Conservation (phyloP, 1,140 invertebrate genomes). For the Homarus americanus region DNA sequence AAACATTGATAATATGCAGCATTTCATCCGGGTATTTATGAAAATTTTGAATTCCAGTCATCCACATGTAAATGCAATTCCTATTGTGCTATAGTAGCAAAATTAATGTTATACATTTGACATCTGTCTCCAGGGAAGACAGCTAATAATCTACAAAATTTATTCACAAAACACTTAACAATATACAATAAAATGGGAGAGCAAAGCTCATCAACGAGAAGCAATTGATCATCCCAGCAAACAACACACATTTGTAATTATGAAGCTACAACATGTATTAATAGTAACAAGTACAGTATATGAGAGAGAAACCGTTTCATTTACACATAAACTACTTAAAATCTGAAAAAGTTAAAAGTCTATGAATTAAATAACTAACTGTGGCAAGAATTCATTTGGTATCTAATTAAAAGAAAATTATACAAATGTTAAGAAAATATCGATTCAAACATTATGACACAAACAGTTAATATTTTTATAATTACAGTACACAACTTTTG, state of each 20-base stretch:
- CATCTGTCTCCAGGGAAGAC: background rate
- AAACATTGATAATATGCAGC: background rate
- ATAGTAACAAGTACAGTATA: background rate
- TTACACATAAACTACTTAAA: background rate
- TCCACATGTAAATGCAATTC: slow-evolving; percentile 9
- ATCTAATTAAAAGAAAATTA: background rate
- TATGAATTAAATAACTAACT: background rate
- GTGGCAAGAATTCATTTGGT: background rate
- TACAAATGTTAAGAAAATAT: no score
- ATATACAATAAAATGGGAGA: background rate
- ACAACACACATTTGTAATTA: background rate
- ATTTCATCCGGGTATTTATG: background rate
- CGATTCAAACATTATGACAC: no score
- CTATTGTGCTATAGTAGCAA: background rate
- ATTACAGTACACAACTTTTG: background rate
- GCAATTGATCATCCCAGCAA: background rate
- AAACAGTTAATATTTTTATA: background rate
- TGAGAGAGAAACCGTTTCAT: background rate
- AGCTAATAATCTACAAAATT: slow-evolving; percentile 1
- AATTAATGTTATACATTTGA: background rate
- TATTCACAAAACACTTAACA: background rate
- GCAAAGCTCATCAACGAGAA: background rate
- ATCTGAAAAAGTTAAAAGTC: background rate
- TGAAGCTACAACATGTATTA: background rate
- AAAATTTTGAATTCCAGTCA: background rate